Evolutionary conservation across 2,888 invertebrate species (phyloP), one percentile per base, ranked within the genome.

Genomic region (Galeruca laticollis): DNA sequence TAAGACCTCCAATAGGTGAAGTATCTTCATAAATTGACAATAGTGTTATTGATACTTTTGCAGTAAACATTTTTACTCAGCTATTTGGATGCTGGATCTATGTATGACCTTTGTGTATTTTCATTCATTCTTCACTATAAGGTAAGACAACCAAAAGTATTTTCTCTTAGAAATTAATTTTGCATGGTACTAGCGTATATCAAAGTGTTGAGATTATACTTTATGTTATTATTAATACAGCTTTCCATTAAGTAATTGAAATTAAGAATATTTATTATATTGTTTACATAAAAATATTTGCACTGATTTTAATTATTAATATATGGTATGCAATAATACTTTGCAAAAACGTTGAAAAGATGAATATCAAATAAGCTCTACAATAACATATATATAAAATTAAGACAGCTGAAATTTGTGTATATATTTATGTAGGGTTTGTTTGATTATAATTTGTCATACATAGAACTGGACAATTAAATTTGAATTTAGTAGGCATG

Each of bases 1-100:
- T 60, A 56, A 47, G 40, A 66, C 54, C 49, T 56, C 31, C 49
- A 57, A 57, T 60, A 60, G 40, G 57, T 69, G 61, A 65, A 65
- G 65, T 64, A 68, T 71, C 64, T 64, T 64, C 60, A 69, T 47
- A 72, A 73, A 69, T 68, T 67, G 64, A 69, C 66, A 70, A 70
- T 70, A 67, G 65, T 68, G 72, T 65, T 72, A 60, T 71, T 66
- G 66, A 66, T 66, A 59, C 40, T 68, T 70, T 68, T 64, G 69
- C 69, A 70, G 63, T 72, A 67, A 69, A 69, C 51, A 69, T 60
- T n/a, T n/a, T 64, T 64, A 60, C 47, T 69, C 47, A 61, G 64
- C 59, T 70, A 68, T 64, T 75, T 79, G 78, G 77, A 80, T 78
- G 79, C 79, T 80, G 79, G 70, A 74, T 76, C 75, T 76, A 73